Conservation (phyloP, 2,888 invertebrate species). For the Dicyrtoma fusca region DNA sequence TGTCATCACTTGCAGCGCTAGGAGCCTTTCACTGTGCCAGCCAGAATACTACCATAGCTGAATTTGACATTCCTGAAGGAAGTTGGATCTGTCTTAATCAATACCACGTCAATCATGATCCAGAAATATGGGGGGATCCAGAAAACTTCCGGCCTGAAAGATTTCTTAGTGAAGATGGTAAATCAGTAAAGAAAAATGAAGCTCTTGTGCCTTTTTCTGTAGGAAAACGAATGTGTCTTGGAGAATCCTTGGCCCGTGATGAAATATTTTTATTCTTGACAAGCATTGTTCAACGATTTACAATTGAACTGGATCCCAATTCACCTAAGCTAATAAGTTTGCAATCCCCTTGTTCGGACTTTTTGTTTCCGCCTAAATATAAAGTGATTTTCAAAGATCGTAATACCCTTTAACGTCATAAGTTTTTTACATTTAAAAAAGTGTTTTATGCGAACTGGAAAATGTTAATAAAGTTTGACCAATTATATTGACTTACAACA, state of each 20-base stretch:
- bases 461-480: no score
- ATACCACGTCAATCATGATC: constrained; percentile 38
- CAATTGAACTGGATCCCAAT: not conserved
- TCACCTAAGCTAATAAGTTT: not conserved
- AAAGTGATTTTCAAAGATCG: constrained; percentile 5
- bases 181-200: constrained; percentile 10
- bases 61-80: constrained; percentile 49
- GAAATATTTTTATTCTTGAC: constrained; percentile 16
- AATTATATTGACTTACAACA: no score
- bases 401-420: no score
- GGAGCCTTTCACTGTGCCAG: constrained; percentile 53
- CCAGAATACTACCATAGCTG: constrained; percentile 48
- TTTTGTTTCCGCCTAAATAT: not conserved
- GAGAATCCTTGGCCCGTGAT: constrained; percentile 25
- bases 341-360: not conserved
- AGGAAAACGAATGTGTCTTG: constrained; percentile 21
- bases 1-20: constrained; percentile 54
- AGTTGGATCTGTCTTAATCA: constrained; percentile 30
- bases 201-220: constrained; percentile 16
- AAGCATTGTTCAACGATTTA: constrained; percentile 9
- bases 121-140: constrained; percentile 44
- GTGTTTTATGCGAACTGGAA: no score
- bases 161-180: constrained; percentile 41
- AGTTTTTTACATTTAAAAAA: no score
- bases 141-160: constrained; percentile 42